Evolutionary conservation across 2,113 vertebrate species (phyloP).

Genomic region (Lophochroa leadbeateri): DNA sequence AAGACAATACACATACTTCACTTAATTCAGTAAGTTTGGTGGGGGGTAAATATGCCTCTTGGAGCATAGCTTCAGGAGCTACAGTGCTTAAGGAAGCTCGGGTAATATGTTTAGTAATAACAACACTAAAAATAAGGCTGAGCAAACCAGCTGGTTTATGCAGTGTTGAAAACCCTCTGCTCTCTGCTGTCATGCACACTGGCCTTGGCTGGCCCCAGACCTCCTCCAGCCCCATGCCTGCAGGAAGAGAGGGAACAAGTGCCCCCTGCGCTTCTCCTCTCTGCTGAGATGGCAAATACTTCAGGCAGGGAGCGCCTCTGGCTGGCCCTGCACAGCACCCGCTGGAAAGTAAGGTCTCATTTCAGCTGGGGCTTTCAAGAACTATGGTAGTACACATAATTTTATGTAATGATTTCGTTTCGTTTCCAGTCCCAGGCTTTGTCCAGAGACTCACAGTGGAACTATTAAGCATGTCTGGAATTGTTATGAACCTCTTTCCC

Average conservation of each 20-base stretch:
- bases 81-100: neutral
- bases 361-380: neutral
- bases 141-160: neutral
- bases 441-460: neutral
- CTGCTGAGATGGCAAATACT: neutral
- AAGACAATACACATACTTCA: neutral
- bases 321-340: neutral
- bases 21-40: slow-evolving; percentile 20
- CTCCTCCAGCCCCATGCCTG: neutral
- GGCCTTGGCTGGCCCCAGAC: neutral
- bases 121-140: neutral
- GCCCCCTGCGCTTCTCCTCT: neutral
- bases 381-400: slow-evolving; percentile 9
- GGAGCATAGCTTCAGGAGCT: neutral
- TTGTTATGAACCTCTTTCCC: slow-evolving; percentile 17
- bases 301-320: neutral
- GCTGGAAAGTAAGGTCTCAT: neutral
- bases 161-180: neutral
- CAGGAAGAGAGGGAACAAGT: neutral
- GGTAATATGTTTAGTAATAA: slow-evolving; percentile 2
- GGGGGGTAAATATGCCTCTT: neutral
- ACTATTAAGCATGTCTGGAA: slow-evolving; percentile 30
- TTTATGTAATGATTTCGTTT: slow-evolving; percentile 46
- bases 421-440: slow-evolving; percentile 5
- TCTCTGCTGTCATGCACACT: neutral